Base-by-base conservation (phyloP, 2,888 invertebrate species). In the Bombyx huttoni region DNA sequence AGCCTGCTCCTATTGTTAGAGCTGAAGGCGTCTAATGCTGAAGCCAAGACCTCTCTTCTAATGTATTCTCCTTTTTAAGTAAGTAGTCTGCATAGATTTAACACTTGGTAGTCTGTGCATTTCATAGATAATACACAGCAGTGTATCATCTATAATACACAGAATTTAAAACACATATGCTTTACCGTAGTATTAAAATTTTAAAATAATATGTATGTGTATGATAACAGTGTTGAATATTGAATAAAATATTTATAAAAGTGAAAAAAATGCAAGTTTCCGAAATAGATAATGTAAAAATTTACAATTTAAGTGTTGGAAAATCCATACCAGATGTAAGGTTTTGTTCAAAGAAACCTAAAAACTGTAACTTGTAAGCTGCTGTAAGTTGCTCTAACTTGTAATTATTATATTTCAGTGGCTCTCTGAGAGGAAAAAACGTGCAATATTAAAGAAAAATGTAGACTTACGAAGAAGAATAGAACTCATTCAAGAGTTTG, bases 401-500 rank as follows among this genome's bases (percentile, higher is more conserved):
- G 24, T 24, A 24, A 24, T 24, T 24, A 24, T 24, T 24, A 40
- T 40, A 57, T 89, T 89, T 34, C 72, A 96, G 95, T 97, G 97
- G 97, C 85, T 97, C 52, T 92, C 95, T 3, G 96, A 96, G 68
- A 90, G 93, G 63, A 96, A 96, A 77, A 92, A 94, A 68, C 90
- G 96, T 61, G 91, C 92, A 8, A 85, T 97, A 56, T 89, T 95
- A 51, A 96, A 96, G 77, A 96, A 96, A 80, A 94, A 97, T 92
- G 93, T 94, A 46, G 98, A 98, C 74, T 90, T 98, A 49, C 90
- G 97, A 61, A 91, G 95, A 62, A 91, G 98, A 70, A 97, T 99
- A 64, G 97, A 99, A 81, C 91, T 99, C 47, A 96, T 99, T 60
- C 99, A 99, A 84, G 99, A 99, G 74, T 99, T 99, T 90, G 97